Evolutionary conservation across 2,888 invertebrate species (phyloP), one percentile per base, ranked within the genome.

Genomic region (Mongoloraphidia duomilia): DNA sequence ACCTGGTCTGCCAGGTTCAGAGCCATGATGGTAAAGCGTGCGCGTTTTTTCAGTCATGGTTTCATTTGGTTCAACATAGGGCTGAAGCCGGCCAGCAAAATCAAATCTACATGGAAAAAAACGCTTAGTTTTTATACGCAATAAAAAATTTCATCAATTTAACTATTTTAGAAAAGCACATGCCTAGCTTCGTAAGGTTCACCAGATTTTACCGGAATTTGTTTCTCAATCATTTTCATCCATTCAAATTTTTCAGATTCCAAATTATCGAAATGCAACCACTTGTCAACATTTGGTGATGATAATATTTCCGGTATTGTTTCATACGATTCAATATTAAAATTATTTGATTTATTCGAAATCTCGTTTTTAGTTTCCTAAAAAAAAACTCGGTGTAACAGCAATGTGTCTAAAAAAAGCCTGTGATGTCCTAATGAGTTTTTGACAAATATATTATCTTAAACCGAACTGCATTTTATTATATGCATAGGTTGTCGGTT

Each of bases 11-110:
- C 83, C 84, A 8, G 92, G 85, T 64, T 96, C 95, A 55, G 90
- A 86, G 0, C 94, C 94, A 66, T 96, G 96, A 65, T 95, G 88
- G 66, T 91, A 92, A 12, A 96, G 72, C 39, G 80, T 82, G 33
- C 77, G 64, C 53, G 76, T 75, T 44, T 72, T 72, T 50, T 75
- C 73, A 26, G 76, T 68, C 58, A 80, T 76, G 0, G 73, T 72
- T 50, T 72, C 59, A 46, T 72, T 76, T 53, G 68, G 69, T 67
- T 80, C 79, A 41, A 77, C 72, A 57, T 80, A 89, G 0, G 89
- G 86, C 47, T 89, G 63, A 1, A 91, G 67, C 57, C 82, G 76
- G 3, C 89, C 90, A 56, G 80, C 77, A 64, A 91, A 90, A 68
- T 89, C 82, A 68, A 92, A 92, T 55, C 82, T 70, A 52, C 40